Evolutionary conservation across 2,888 invertebrate genomes (phyloP), one percentile per base, ranked within the genome.

Genomic region (Pedicia rivosa): DNA sequence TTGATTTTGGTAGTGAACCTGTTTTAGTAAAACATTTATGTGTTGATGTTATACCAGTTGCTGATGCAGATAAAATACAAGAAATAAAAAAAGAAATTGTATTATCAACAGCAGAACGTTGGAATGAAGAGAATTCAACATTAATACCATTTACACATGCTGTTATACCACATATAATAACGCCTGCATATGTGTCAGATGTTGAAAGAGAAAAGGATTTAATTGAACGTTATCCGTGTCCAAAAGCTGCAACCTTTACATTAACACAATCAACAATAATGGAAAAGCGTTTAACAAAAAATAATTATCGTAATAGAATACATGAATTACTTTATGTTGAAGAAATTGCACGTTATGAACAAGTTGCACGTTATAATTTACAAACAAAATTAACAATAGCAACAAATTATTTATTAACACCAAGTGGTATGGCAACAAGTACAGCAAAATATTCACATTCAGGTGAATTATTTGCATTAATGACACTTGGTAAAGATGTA

Each of bases 311-410:
- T 26, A 70, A 68, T 6, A 67, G 80, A 45, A 75, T 81, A 64
- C 82, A 83, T 50, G 78, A 80, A 48, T 57, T 84, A 48, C 62
- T 84, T 3, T 73, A 70, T 45, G 71, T 82, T 17, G 84, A 84
- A 56, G 83, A 84, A 58, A 71, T 82, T 57, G 79, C 81, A 4
- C 69, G 81, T 3, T 63, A 62, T 37, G 74, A 78, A 49, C 72
- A 75, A 54, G 68, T 75, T 16, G 70, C 78, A 1, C 66, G 75
- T 39, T 80, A 73, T 52, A 81, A 80, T 56, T 64, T 79, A 34
- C 68, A 68, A 30, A 68, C 74, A 1, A 64, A 68, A 40, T 55
- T 81, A 32, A 68, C 70, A 39, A 57, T 80, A 19, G 69, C 72
- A 3, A 67, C 72, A 34, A 70, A 73, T 42, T 84, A 82, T 50